These are phyloP conservation scores for Henicopernis longicauda DNA, from an alignment of 2,113 vertebrate species.

Conservation along the genomic window DNA sequence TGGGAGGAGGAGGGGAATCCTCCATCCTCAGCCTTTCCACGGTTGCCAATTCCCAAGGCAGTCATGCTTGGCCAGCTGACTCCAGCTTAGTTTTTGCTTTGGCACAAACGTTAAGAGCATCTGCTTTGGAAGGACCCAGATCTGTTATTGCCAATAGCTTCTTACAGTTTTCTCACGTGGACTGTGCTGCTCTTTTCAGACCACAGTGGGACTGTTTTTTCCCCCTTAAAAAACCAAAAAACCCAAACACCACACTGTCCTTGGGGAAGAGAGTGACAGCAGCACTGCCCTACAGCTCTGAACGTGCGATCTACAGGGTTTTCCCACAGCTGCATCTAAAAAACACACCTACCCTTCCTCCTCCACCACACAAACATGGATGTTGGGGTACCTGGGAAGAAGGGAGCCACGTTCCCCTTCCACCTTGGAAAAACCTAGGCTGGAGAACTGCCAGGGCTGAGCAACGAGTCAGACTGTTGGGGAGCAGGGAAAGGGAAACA, in stretches of 20 bases:
- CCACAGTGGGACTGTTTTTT: background rate
- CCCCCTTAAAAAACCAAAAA: background rate
- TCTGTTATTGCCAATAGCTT: background rate
- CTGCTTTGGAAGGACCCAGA: background rate
- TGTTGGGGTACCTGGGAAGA: background rate
- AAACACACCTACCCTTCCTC: background rate
- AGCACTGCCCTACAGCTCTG: background rate
- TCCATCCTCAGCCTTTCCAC: background rate
- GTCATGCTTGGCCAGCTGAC: background rate
- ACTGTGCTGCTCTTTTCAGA: background rate
- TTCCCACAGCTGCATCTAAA: background rate
- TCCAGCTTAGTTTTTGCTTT: background rate
- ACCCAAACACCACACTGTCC: background rate
- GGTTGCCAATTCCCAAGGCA: background rate
- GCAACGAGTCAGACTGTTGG: rapidly evolving
- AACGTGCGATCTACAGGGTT: background rate
- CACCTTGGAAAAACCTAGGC: background rate
- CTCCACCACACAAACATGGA: background rate
- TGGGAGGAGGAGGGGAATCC: background rate
- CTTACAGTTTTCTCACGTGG: background rate
- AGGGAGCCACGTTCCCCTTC: background rate
- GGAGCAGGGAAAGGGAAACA: background rate
- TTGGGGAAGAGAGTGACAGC: background rate
- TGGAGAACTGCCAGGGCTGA: background rate
- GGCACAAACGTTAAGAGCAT: background rate